phyloP scores from a whole-genome alignment of 1,140 invertebrate genomes.

The Popillia japonica region DNA sequence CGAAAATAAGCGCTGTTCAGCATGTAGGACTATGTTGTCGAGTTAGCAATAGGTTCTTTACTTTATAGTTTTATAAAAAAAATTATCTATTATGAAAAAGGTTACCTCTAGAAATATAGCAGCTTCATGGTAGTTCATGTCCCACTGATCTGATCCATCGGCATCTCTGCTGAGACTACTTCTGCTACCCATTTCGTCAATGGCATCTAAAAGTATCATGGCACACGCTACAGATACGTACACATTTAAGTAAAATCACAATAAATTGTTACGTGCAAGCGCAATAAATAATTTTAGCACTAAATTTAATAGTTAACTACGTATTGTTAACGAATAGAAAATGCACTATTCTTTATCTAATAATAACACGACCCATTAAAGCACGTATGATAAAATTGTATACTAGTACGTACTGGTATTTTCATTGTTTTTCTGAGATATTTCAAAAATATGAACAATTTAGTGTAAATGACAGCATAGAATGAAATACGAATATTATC shows the following conservation, averaged over 20 bases:
- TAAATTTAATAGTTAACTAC: background rate
- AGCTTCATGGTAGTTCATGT: constrained; percentile 91
- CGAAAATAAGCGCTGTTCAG: too few species aligned
- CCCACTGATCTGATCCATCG: constrained; percentile 69
- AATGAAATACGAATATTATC: background rate
- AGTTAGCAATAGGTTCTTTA: too few species aligned
- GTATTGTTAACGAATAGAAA: background rate
- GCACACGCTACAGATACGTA: constrained; percentile 2
- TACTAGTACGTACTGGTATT: constrained; percentile 19
- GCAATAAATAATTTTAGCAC: background rate
- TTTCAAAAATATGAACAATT: background rate
- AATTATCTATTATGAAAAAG: too few species aligned
- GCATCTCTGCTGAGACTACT: constrained; percentile 57
- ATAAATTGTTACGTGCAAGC: background rate
- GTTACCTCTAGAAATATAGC: constrained; percentile 85
- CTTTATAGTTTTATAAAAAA: too few species aligned
- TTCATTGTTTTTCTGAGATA: constrained; percentile 9
- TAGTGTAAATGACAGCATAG: background rate
- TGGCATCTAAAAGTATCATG: constrained; percentile 44
- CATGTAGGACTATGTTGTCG: too few species aligned
- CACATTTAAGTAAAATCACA: background rate
- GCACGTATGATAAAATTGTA: background rate
- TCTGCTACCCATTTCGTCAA: constrained; percentile 60
- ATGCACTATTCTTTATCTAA: background rate
- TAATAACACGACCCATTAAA: background rate